These are phyloP conservation scores for Meleagris gallopavo DNA, from an alignment of 2,113 vertebrate species.

Conservation along the genomic window DNA sequence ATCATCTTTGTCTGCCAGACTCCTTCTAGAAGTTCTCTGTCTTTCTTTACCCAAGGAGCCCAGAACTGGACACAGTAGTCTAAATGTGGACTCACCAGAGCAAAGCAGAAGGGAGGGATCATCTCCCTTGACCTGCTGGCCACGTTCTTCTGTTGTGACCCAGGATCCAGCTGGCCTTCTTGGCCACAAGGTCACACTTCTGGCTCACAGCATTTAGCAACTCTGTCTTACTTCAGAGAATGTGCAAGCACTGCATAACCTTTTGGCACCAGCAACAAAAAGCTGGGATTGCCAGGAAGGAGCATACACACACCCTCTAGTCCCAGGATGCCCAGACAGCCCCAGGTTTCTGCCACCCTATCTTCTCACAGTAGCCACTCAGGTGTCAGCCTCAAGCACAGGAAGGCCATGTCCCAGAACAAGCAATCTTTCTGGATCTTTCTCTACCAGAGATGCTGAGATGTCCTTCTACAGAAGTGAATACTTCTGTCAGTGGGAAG, in stretches of 20 bases:
- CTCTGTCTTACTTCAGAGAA: not conserved
- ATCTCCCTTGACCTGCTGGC: too few relatives aligned
- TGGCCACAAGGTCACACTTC: too few relatives aligned
- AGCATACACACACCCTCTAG: not conserved
- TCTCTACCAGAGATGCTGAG: not conserved
- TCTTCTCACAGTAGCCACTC: not conserved
- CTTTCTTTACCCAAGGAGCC: too few relatives aligned
- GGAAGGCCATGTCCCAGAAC: not conserved
- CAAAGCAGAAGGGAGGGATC: too few relatives aligned
- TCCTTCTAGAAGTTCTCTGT: too few relatives aligned
- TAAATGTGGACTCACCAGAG: too few relatives aligned
- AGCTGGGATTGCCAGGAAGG: not conserved
- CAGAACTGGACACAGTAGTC: too few relatives aligned
- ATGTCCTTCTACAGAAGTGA: not conserved
- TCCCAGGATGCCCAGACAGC: not conserved
- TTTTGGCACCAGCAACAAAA: not conserved
- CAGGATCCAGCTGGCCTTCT: too few relatives aligned
- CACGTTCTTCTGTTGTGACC: too few relatives aligned
- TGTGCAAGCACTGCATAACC: not conserved
- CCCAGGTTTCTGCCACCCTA: not conserved
- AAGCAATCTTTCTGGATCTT: not conserved
- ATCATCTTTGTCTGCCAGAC: too few relatives aligned
- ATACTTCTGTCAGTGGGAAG: not conserved
- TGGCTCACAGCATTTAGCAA: too few relatives aligned
- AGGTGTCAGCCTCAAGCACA: not conserved